Evolutionary conservation across 2,113 vertebrate species (phyloP).

Genomic region (Sapayoa aenigma): DNA sequence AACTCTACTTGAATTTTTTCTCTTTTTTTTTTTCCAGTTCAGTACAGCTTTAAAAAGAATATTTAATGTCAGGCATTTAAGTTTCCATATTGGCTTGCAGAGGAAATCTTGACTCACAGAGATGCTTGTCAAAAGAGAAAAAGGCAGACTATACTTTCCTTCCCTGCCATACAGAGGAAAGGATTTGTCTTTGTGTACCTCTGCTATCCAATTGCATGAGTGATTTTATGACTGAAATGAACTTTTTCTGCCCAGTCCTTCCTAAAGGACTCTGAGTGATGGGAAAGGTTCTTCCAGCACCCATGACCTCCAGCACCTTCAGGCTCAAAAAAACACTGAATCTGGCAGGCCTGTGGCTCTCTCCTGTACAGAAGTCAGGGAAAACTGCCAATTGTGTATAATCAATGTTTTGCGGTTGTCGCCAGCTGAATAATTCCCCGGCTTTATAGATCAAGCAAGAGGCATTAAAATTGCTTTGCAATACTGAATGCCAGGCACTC

Average conservation of each 20-base stretch:
- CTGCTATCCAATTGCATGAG: not conserved
- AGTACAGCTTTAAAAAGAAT: conserved; percentile 33
- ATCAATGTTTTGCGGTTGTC: not conserved
- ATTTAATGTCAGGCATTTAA: conserved; percentile 53
- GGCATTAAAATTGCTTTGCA: not conserved
- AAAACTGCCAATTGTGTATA: not conserved
- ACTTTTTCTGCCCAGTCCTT: not conserved
- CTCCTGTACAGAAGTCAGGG: not conserved
- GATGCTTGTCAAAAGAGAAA: not conserved
- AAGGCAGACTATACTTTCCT: not conserved
- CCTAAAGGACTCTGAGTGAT: not conserved
- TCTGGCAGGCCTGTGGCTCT: not conserved
- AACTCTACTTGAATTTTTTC: conserved; percentile 19
- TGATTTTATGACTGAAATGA: not conserved
- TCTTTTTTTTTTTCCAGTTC: not conserved
- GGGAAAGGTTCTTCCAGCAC: not conserved
- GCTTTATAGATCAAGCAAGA: not conserved
- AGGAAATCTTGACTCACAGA: not conserved
- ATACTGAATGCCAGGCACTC: not conserved
- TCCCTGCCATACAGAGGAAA: not conserved
- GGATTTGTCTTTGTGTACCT: not conserved
- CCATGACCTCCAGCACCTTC: not conserved
- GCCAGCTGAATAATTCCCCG: not conserved
- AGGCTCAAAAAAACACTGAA: not conserved
- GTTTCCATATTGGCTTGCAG: conserved; percentile 5